Percentiles rank a stretch among this genome's conserved stretches.
Evolutionary conservation across 2,113 vertebrate genomes (phyloP).

Genomic region (Sapajus apella): DNA sequence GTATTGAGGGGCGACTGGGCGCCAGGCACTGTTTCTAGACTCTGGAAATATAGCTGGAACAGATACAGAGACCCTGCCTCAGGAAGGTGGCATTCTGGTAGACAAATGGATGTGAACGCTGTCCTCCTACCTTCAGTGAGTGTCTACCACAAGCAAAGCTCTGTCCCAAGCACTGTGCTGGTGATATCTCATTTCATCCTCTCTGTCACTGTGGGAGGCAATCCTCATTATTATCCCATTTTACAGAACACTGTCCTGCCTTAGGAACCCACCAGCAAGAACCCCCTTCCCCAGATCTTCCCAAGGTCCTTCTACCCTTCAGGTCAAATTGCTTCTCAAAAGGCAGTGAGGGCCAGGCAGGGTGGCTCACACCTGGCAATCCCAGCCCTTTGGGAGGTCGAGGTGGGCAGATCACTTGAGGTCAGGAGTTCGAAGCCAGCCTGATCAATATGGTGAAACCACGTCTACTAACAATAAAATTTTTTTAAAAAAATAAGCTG

Average conservation of each 20-base stretch:
- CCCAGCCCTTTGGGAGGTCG: too few relatives aligned
- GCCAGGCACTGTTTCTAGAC: background rate
- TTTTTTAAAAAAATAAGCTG: too few relatives aligned
- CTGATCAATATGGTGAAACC: too few relatives aligned
- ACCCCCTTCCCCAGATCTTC: background rate
- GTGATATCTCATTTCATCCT: background rate
- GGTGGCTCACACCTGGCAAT: too few relatives aligned
- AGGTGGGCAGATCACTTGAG: too few relatives aligned
- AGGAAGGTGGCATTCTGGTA: background rate
- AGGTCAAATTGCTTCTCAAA: background rate
- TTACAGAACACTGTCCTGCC: background rate
- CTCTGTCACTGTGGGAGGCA: background rate
- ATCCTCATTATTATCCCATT: background rate
- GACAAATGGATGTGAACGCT: accelerated
- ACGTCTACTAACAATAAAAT: too few relatives aligned
- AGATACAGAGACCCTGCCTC: background rate
- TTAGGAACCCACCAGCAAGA: background rate
- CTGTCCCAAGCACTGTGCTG: accelerated
- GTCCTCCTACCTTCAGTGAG: background rate
- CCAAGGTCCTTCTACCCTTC: background rate
- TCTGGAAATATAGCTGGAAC: accelerated
- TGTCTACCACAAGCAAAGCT: background rate
- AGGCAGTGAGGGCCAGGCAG: background rate
- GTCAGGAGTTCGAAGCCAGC: too few relatives aligned
- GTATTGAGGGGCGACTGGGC: accelerated